Conservation (phyloP, 1,140 invertebrate species). For the Leptopilina clavipes region DNA sequence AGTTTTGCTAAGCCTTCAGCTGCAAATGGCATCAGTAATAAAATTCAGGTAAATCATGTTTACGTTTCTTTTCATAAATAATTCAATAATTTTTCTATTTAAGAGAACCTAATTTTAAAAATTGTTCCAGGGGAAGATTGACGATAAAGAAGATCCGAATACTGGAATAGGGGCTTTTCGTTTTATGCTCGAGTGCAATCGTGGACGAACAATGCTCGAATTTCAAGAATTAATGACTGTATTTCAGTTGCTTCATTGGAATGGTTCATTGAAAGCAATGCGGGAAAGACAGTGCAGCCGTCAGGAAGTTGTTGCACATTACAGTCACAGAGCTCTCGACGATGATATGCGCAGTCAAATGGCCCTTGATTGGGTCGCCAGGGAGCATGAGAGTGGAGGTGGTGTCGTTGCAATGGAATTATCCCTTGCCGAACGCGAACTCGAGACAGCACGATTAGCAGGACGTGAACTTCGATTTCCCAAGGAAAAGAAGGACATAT, state of each 20-base stretch:
- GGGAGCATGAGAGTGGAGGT: conserved; percentile 86
- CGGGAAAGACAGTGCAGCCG: conserved; percentile 95
- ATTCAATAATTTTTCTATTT: neutral
- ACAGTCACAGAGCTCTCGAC: conserved; percentile 91
- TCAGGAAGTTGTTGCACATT: conserved; percentile 95
- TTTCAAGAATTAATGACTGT: conserved; percentile 98
- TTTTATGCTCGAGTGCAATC: conserved; percentile 95
- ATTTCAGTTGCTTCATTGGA: conserved; percentile 96
- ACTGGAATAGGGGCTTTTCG: conserved; percentile 94
- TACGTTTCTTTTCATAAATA: neutral
- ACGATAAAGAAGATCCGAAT: conserved; percentile 86
- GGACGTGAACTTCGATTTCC: conserved; percentile 94
- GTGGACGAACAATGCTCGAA: conserved; percentile 94
- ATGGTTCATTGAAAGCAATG: conserved; percentile 94
- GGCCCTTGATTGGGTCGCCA: conserved; percentile 96
- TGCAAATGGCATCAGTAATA: conserved; percentile 64
- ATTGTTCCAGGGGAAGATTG: conserved; percentile 65
- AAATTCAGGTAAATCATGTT: conserved; percentile 55
- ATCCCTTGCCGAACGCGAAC: conserved; percentile 88
- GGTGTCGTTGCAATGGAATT: conserved; percentile 89
- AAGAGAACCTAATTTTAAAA: too few relatives aligned
- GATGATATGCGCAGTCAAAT: conserved; percentile 97
- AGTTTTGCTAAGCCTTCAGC: conserved; percentile 75
- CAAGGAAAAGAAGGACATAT: conserved; percentile 96
- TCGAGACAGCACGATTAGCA: conserved; percentile 91